A percentile compares a stretch with the other conserved stretches of the same genome.
Evolutionary conservation across 2,888 invertebrate genomes (phyloP).

Genomic region (Neoaliturus tenellus): DNA sequence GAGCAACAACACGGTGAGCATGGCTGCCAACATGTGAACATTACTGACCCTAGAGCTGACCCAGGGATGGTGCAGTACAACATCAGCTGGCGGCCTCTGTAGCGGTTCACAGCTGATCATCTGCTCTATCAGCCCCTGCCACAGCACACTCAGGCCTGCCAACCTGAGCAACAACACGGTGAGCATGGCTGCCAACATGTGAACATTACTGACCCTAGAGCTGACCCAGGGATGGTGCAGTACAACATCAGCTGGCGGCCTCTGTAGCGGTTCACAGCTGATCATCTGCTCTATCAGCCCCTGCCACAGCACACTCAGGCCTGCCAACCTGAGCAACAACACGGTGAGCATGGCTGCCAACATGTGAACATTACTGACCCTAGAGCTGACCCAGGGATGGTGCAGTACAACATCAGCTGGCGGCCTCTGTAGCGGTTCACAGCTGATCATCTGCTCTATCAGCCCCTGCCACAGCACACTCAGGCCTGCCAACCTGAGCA

Average conservation of each 20-base stretch:
- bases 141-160: constrained; percentile 58
- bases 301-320: constrained; percentile 62
- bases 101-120: constrained; percentile 87
- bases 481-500: constrained; percentile 45
- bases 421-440: constrained; percentile 84
- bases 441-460: constrained; percentile 88
- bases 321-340: constrained; percentile 29
- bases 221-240: constrained; percentile 94
- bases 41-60: constrained; percentile 83
- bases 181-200: too few species aligned
- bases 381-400: constrained; percentile 93
- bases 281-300: constrained; percentile 89
- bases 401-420: constrained; percentile 85
- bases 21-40: too few species aligned
- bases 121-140: constrained; percentile 79
- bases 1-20: background rate
- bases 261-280: constrained; percentile 79
- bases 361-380: too few species aligned
- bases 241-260: constrained; percentile 89
- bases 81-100: constrained; percentile 86
- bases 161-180: background rate
- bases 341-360: background rate
- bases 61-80: constrained; percentile 95
- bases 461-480: constrained; percentile 71
- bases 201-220: constrained; percentile 84